phyloP scores from a whole-genome alignment of 1,140 invertebrate genomes.

The Drosophila fuyamai region DNA sequence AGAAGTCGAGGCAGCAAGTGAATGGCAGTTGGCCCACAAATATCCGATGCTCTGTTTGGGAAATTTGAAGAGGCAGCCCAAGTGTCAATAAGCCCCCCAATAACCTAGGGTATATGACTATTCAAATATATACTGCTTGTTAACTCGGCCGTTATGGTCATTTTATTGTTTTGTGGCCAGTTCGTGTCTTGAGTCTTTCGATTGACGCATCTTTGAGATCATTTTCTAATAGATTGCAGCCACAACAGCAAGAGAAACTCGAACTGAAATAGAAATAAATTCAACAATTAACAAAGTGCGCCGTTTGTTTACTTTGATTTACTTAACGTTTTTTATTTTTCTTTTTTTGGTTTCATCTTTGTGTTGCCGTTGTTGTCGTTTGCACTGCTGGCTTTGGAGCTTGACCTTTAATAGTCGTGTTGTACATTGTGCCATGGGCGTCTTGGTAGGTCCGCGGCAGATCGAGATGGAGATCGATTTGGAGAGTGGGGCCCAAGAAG shows the following conservation, averaged over 20 bases:
- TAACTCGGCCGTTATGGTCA: constrained; percentile 10
- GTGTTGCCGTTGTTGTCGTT: constrained; percentile 21
- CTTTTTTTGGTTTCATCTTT: constrained; percentile 27
- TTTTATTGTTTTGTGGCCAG: constrained; percentile 29
- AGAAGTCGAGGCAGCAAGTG: constrained; percentile 31
- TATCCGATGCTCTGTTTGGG: constrained; percentile 20
- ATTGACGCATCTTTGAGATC: constrained; percentile 60
- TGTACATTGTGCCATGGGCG: constrained; percentile 69
- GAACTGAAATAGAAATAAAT: constrained; percentile 45
- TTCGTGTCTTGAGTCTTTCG: constrained; percentile 78
- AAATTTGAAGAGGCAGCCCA: constrained; percentile 26
- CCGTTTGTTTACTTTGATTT: constrained; percentile 74
- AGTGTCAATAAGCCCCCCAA: constrained; percentile 19
- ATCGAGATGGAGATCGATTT: constrained; percentile 27
- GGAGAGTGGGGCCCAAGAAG: constrained; percentile 28
- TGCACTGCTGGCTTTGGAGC: constrained; percentile 31
- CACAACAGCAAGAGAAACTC: constrained; percentile 16
- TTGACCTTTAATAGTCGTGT: constrained; percentile 80
- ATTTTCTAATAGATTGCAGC: constrained; percentile 56
- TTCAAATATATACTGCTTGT: constrained; percentile 51
- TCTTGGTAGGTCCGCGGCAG: constrained; percentile 40
- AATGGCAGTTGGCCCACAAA: constrained; percentile 29
- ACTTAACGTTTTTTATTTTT: constrained; percentile 60
- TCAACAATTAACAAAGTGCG: constrained; percentile 75
- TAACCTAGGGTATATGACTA: not conserved